These are phyloP conservation scores for Homalodisca vitripennis DNA, from an alignment of 1,140 invertebrate genomes.

Conservation along the genomic window DNA sequence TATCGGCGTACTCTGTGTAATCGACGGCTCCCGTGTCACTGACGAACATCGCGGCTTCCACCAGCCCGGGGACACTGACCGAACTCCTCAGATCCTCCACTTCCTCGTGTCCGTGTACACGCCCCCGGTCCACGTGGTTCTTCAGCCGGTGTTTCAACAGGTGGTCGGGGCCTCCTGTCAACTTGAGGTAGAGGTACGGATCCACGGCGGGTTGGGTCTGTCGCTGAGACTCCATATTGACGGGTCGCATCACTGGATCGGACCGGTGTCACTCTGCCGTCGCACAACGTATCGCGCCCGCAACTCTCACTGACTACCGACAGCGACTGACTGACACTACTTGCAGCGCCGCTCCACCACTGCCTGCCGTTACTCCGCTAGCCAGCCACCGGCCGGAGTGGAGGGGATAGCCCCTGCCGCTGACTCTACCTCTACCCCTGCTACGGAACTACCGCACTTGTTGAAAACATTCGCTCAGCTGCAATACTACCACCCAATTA, in stretches of 20 bases:
- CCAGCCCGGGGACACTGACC: conserved; percentile 21
- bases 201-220: background rate
- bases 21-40: background rate
- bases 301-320: background rate
- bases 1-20: conserved; percentile 27
- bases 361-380: background rate
- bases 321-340: background rate
- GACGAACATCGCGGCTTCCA: conserved; percentile 31
- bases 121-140: background rate
- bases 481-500: too few species aligned
- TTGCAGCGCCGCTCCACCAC: background rate
- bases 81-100: too few species aligned
- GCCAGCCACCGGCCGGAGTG: too few species aligned
- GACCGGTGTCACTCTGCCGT: too few species aligned
- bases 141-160: background rate
- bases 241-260: background rate
- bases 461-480: too few species aligned
- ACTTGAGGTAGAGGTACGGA: background rate
- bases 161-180: background rate
- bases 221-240: background rate
- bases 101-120: background rate
- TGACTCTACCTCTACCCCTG: too few species aligned
- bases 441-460: too few species aligned
- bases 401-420: too few species aligned
- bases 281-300: background rate